Conservation (phyloP, 2,113 vertebrate species). For the Apeltes quadracus region DNA sequence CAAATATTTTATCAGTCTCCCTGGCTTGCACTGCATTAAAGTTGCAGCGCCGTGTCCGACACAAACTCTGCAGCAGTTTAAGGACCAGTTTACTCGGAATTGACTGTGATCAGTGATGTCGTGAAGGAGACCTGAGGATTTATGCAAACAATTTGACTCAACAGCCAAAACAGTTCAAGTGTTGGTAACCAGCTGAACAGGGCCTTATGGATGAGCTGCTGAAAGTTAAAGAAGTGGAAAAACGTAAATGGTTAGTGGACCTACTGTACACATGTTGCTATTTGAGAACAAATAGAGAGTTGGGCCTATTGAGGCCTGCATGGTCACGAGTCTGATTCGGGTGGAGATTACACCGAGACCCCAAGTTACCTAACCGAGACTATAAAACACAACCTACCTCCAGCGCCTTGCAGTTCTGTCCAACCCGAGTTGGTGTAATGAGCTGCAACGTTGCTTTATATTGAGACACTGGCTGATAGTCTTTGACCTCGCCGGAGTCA, state of each 20-base stretch:
- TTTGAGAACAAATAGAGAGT: too few relatives aligned
- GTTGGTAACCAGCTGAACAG: background rate
- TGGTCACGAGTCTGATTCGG: too few relatives aligned
- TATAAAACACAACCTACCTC: too few relatives aligned
- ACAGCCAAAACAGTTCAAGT: slow-evolving; percentile 15
- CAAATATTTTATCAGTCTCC: slow-evolving; percentile 78
- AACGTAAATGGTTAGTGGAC: background rate
- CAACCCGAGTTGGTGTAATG: too few relatives aligned
- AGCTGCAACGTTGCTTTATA: too few relatives aligned
- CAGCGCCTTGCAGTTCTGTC: too few relatives aligned
- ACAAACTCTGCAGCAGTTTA: slow-evolving; percentile 50
- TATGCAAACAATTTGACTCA: slow-evolving; percentile 37
- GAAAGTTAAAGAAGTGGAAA: slow-evolving; percentile 13
- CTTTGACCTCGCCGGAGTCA: too few relatives aligned
- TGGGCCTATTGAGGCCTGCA: too few relatives aligned
- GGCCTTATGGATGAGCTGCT: background rate
- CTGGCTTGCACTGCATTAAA: slow-evolving; percentile 66
- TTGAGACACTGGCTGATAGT: too few relatives aligned
- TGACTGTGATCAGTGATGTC: slow-evolving; percentile 53
- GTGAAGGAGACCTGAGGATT: slow-evolving; percentile 11
- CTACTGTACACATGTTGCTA: background rate
- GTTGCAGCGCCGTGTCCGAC: slow-evolving; percentile 65
- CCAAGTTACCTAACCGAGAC: too few relatives aligned
- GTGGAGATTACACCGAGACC: too few relatives aligned
- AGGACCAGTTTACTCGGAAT: slow-evolving; percentile 51